These are phyloP conservation scores for Enteromius fasciolatus DNA, from an alignment of 2,797 vertebrate genomes.

Conservation along the genomic window DNA sequence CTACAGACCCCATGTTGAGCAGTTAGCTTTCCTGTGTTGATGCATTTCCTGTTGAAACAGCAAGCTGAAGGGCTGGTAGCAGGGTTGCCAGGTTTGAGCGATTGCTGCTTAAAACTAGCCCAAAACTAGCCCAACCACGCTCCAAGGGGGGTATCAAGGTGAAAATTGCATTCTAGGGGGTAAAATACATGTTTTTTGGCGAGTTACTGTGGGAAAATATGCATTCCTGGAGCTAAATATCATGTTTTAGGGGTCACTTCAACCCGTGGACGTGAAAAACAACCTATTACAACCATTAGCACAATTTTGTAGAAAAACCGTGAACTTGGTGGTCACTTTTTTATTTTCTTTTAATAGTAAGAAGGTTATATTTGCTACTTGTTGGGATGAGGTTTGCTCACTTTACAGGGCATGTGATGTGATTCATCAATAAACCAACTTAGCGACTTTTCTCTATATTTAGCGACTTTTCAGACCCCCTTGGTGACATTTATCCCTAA, in stretches of 20 bases:
- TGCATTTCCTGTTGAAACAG: conserved; percentile 4
- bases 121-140: too few species aligned
- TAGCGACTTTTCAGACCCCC: too few species aligned
- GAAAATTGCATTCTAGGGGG: too few species aligned
- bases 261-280: too few species aligned
- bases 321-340: background rate
- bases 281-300: background rate
- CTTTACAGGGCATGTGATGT: background rate
- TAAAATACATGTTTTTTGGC: too few species aligned
- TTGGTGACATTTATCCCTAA: too few species aligned
- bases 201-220: background rate
- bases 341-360: background rate
- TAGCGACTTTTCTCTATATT: too few species aligned
- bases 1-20: background rate
- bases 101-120: too few species aligned
- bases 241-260: background rate
- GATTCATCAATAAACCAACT: background rate
- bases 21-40: background rate
- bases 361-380: background rate
- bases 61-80: background rate
- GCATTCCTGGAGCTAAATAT: background rate
- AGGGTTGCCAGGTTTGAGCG: background rate
- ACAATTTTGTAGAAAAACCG: background rate
- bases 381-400: background rate
- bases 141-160: background rate